Evolutionary conservation across 2,113 vertebrate species (phyloP).

Genomic region (Butorides virescens): DNA sequence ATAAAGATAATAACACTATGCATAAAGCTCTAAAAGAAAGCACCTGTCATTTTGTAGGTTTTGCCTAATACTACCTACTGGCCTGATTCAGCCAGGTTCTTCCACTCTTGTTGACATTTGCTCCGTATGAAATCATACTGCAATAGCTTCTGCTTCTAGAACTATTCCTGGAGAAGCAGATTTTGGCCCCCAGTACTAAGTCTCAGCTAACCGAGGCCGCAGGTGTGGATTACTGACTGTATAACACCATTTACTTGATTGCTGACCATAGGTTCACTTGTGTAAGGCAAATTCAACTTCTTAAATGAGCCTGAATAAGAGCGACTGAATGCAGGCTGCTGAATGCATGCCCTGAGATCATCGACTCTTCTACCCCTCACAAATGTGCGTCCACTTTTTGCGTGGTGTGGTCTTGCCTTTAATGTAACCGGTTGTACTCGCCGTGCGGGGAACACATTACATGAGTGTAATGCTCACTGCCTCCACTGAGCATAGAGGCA

Average conservation of each 20-base stretch:
- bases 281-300: neutral
- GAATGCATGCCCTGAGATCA: neutral
- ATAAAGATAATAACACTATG: neutral
- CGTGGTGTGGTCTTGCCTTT: neutral
- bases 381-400: neutral
- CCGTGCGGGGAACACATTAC: neutral
- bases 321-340: neutral
- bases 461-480: neutral
- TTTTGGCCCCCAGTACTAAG: neutral
- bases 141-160: neutral
- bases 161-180: neutral
- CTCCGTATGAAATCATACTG: neutral
- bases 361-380: neutral
- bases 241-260: neutral
- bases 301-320: neutral
- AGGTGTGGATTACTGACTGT: neutral
- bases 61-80: neutral
- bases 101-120: neutral
- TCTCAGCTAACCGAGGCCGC: rapidly evolving
- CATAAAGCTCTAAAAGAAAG: neutral
- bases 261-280: neutral
- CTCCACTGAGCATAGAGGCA: neutral
- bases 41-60: neutral
- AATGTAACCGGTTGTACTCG: neutral
- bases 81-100: neutral